Evolutionary conservation across 2,888 invertebrate species (phyloP), one percentile per base, ranked within the genome.

Genomic region (Saturnia japonica): DNA sequence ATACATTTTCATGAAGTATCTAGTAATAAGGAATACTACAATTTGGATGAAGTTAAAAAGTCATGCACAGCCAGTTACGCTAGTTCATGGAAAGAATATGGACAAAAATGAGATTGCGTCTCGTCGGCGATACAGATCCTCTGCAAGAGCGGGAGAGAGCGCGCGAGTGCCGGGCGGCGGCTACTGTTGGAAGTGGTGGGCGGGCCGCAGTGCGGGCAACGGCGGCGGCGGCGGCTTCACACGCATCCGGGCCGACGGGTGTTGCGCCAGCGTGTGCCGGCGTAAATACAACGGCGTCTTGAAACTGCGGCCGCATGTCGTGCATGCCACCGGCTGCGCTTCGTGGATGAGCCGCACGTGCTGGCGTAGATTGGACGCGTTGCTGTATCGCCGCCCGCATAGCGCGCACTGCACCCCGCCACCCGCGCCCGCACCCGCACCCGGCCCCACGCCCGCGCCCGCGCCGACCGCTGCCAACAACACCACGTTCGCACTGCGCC

Each of bases 281-380:
- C 96, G 96, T 87, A 96, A 94, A 91, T 96, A 96, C 87, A 96
- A 96, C 91, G 96, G 96, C 82, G 96, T 96, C 95, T 96, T 96
- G 95, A 96, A 96, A 88, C 95, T 95, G 90, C 96, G 96, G 79
- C 96, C 96, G 93, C 96, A 96, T 75, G 95, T 95, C 85, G 94
- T 94, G 93, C 96, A 96, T 85, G 95, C 95, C 78, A 95, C 95
- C 93, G 96, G 96, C 87, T 95, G 95, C 82, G 96, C 95, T 89
- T 95, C 95, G 93, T 96, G 96, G 88, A 96, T 96, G 84, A 96
- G 96, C 82, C 96, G 95, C 89, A 96, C 95, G 94, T 96, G 96
- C 91, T 96, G 96, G 83, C 96, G 95, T 85, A 96, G 95, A 94
- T 96, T 96, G 93, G 96, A 95, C 86, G 95, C 95, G 89, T 96